These are phyloP conservation scores for Isurus oxyrinchus DNA, from an alignment of 2,113 vertebrate genomes.

Conservation along the genomic window DNA sequence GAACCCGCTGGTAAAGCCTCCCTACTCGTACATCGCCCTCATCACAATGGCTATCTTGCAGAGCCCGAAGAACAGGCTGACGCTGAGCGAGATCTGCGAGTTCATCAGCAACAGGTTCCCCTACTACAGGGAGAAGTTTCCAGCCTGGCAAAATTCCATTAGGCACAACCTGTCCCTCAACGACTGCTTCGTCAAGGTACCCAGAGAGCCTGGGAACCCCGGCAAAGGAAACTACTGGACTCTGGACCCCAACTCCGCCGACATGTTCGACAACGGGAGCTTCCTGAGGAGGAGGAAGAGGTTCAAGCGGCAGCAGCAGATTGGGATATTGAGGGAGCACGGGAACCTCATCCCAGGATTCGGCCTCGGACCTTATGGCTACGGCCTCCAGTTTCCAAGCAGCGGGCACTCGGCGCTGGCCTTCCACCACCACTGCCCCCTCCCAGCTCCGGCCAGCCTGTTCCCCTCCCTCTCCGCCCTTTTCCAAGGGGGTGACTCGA, in stretches of 20 bases:
- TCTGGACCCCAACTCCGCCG: slow-evolving; percentile 67
- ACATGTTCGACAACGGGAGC: slow-evolving; percentile 73
- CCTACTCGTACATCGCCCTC: slow-evolving; percentile 68
- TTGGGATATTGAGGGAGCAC: slow-evolving; percentile 57
- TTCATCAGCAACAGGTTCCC: slow-evolving; percentile 66
- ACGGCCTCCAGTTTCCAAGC: not conserved
- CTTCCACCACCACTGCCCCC: not conserved
- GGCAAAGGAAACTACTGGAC: slow-evolving; percentile 75
- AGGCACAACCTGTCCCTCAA: slow-evolving; percentile 87
- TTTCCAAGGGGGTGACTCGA: not conserved
- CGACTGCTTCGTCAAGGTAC: slow-evolving; percentile 83
- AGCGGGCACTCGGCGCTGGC: not conserved
- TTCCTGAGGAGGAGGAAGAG: slow-evolving; percentile 66
- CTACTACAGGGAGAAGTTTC: slow-evolving; percentile 70
- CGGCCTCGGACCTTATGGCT: slow-evolving; percentile 52
- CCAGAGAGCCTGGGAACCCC: slow-evolving; percentile 66
- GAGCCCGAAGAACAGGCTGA: slow-evolving; percentile 66
- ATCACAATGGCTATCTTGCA: slow-evolving; percentile 71
- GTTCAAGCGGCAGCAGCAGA: slow-evolving; percentile 66
- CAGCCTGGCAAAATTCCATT: slow-evolving; percentile 86
- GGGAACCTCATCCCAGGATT: slow-evolving; percentile 50
- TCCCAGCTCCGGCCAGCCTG: not conserved
- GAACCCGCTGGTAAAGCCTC: slow-evolving; percentile 62
- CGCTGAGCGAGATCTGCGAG: slow-evolving; percentile 69
- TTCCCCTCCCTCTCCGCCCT: not conserved